Conservation (phyloP, 2,113 vertebrate genomes). For the Hippoglossus stenolepis region DNA sequence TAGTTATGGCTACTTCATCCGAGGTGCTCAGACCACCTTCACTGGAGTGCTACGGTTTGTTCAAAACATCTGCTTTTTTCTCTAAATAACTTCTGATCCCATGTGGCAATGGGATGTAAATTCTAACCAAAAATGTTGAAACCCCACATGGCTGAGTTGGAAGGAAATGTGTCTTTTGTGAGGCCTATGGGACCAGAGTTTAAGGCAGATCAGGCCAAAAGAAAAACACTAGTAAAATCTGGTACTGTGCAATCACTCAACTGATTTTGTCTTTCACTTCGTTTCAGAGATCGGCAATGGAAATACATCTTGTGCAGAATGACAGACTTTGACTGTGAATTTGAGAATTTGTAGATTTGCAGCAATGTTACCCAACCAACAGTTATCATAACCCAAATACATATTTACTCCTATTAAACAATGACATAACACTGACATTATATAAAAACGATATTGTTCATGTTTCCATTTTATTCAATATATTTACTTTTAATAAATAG, state of each 20-base stretch:
- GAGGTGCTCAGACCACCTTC: slow-evolving; percentile 96
- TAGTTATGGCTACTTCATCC: slow-evolving; percentile 92
- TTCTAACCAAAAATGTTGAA: neutral
- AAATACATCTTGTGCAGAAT: slow-evolving; percentile 98
- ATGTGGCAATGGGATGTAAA: neutral
- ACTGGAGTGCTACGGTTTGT: slow-evolving; percentile 92
- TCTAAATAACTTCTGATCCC: neutral
- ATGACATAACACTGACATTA: slow-evolving; percentile 15
- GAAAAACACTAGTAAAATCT: neutral
- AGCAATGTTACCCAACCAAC: slow-evolving; percentile 6
- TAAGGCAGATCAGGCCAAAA: slow-evolving; percentile 4
- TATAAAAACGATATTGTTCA: neutral
- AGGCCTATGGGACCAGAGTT: neutral
- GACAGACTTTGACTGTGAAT: slow-evolving; percentile 95
- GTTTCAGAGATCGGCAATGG: slow-evolving; percentile 95
- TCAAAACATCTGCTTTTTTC: neutral
- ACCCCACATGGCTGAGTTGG: neutral
- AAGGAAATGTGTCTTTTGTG: neutral
- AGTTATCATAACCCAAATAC: slow-evolving; percentile 13
- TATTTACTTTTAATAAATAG: slow-evolving; percentile 24
- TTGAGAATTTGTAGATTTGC: slow-evolving; percentile 86
- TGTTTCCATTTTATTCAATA: slow-evolving; percentile 21
- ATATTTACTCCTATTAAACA: slow-evolving; percentile 40
- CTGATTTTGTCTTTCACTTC: slow-evolving; percentile 48
- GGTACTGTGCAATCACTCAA: neutral